phyloP scores from a whole-genome alignment of 2,888 invertebrate species.

The Hydriomena furcata region DNA sequence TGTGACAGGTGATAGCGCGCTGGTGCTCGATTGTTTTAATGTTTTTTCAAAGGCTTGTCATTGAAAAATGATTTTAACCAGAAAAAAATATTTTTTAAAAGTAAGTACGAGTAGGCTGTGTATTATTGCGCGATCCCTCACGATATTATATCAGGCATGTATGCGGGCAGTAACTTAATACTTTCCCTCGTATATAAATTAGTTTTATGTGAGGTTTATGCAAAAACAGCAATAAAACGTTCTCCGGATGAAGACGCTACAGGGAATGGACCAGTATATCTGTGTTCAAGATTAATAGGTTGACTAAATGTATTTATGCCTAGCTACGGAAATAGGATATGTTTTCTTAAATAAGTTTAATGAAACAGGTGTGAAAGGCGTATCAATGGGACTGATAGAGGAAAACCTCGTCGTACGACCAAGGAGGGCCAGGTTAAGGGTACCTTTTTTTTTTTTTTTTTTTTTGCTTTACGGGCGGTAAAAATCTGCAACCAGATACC shows the following conservation, averaged over 20 bases:
- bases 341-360: too few relatives aligned
- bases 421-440: too few relatives aligned
- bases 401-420: too few relatives aligned
- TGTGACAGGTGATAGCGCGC: too few relatives aligned
- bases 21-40: too few relatives aligned
- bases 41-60: too few relatives aligned
- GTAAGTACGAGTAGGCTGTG: neutral
- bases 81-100: conserved; percentile 1
- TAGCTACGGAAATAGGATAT: neutral
- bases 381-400: too few relatives aligned
- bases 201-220: conserved; percentile 68
- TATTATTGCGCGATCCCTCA: conserved; percentile 7
- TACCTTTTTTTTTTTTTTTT: too few relatives aligned
- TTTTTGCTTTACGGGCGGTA: too few relatives aligned
- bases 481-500: too few relatives aligned
- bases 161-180: conserved; percentile 22
- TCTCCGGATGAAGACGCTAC: conserved; percentile 51
- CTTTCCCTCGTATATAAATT: conserved; percentile 54
- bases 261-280: conserved; percentile 16
- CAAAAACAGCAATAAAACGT: conserved; percentile 69
- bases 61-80: too few relatives aligned
- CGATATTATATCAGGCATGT: conserved; percentile 25
- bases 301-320: conserved; percentile 5
- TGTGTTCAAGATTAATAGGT: conserved; percentile 13
- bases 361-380: too few relatives aligned